Evolutionary conservation across 2,113 vertebrate genomes (phyloP), one percentile per base, ranked within the genome.

Genomic region (Scomber colias): DNA sequence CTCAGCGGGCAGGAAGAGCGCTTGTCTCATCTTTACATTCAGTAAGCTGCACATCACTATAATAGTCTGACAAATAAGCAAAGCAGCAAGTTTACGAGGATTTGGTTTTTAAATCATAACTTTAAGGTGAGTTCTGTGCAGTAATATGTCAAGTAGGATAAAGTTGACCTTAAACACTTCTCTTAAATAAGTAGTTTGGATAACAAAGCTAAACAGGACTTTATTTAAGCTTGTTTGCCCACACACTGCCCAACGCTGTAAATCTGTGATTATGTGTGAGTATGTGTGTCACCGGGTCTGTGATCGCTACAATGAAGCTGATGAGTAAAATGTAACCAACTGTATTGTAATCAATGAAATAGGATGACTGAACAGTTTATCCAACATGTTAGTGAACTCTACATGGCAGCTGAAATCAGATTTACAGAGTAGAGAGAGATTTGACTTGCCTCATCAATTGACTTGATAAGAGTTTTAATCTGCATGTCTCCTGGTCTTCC

Each of bases 391-490:
- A 15, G 17, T 27, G 19, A 40, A 69, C 2, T 17, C n/a, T 16
- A 60, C 17, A 62, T 74, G 12, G 27, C 4, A 48, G 27, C 27
- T 61, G 0, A 40, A 62, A 16, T 49, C 46, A 35, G 12, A 48
- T 12, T 9, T 16, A 4, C 53, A 24, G 2, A 27, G 9, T 3
- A 65, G 9, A 60, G 21, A 50, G 17, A 30, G 11, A 62, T 21
- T 68, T 45, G 24, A 91, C 92, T 93, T 94, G 94, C 98, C 96
- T 99, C 96, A 0, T 99, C 97, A 86, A 97, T 85, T 0, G 98
- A 99, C 90, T 98, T 99, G 88, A 99, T 92, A 24, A 98, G 89
- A 0, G 98, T 98, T 89, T 95, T 96, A 90, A 99, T 94, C 87
- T 96, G 96, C 88, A 93, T 96, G 86, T 98, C 96, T 14, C 97